These are phyloP conservation scores for Conomelus anceps DNA, from an alignment of 2,888 invertebrate species.

Conservation along the genomic window DNA sequence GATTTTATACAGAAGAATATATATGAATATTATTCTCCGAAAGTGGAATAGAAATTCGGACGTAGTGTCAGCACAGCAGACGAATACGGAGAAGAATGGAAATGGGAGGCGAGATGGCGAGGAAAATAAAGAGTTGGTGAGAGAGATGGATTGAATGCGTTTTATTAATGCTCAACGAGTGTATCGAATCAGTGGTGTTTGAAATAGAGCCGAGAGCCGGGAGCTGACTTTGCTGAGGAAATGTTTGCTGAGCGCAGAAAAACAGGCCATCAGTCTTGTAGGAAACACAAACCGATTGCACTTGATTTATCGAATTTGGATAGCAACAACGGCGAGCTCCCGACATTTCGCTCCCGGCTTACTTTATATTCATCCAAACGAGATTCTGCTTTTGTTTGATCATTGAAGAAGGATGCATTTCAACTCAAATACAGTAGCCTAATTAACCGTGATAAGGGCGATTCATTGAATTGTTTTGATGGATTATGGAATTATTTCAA, in stretches of 20 bases:
- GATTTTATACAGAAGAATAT: too few species aligned
- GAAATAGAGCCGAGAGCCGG: not conserved
- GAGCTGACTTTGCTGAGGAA: not conserved
- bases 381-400: not conserved
- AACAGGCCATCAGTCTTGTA: slow-evolving; percentile 12
- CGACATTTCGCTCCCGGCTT: not conserved
- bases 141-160: not conserved
- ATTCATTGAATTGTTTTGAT: too few species aligned
- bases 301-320: slow-evolving; percentile 14
- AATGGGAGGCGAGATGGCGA: not conserved
- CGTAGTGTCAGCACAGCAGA: too few species aligned
- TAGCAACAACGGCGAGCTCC: not conserved
- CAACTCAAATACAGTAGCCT: not conserved
- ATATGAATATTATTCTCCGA: not conserved
- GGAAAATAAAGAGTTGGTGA: not conserved
- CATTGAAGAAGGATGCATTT: not conserved
- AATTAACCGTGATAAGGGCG: too few species aligned
- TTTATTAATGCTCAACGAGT: not conserved
- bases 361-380: not conserved
- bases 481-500: too few species aligned
- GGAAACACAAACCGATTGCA: slow-evolving; percentile 9
- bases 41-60: not conserved
- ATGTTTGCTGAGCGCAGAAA: slow-evolving; percentile 4
- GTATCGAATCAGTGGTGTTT: not conserved
- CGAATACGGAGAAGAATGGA: not conserved